Evolutionary conservation across 2,888 invertebrate species (phyloP).

Genomic region (Drosophila limbata): DNA sequence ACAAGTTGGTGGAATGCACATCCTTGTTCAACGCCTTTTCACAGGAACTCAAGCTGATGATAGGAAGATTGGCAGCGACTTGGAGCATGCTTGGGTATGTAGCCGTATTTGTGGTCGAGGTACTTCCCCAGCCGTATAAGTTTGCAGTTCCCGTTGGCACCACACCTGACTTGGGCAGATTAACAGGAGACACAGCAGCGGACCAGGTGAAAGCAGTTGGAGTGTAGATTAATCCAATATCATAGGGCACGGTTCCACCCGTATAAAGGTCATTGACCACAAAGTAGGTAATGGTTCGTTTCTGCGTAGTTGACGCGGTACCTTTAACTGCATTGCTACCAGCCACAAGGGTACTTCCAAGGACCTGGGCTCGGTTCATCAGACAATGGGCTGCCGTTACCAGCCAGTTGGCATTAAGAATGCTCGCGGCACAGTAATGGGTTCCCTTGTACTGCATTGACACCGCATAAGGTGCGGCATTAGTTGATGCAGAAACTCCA

Average conservation of each 20-base stretch:
- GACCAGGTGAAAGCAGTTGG: constrained; percentile 77
- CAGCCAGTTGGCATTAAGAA: constrained; percentile 81
- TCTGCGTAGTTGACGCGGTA: constrained; percentile 74
- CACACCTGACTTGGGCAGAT: constrained; percentile 64
- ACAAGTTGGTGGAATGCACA: constrained; percentile 79
- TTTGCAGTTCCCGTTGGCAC: constrained; percentile 73
- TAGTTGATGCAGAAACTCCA: constrained; percentile 70
- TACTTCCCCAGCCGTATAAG: constrained; percentile 84
- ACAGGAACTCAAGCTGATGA: constrained; percentile 71
- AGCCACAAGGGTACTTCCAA: constrained; percentile 76
- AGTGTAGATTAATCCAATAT: constrained; percentile 82
- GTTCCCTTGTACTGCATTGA: constrained; percentile 77
- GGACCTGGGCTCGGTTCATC: constrained; percentile 62
- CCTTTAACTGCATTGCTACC: constrained; percentile 79
- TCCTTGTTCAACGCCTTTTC: constrained; percentile 72
- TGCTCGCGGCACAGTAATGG: constrained; percentile 83
- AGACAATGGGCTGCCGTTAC: constrained; percentile 84
- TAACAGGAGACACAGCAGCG: constrained; percentile 72
- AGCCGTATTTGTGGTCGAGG: constrained; percentile 71
- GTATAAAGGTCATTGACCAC: constrained; percentile 78
- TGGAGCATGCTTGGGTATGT: constrained; percentile 74
- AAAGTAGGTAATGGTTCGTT: constrained; percentile 70
- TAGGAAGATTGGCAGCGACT: constrained; percentile 76
- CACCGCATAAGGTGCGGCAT: constrained; percentile 81
- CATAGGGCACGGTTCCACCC: constrained; percentile 82